Evolutionary conservation across 2,797 vertebrate species (phyloP).

Genomic region (Euphonia xanthogaster): DNA sequence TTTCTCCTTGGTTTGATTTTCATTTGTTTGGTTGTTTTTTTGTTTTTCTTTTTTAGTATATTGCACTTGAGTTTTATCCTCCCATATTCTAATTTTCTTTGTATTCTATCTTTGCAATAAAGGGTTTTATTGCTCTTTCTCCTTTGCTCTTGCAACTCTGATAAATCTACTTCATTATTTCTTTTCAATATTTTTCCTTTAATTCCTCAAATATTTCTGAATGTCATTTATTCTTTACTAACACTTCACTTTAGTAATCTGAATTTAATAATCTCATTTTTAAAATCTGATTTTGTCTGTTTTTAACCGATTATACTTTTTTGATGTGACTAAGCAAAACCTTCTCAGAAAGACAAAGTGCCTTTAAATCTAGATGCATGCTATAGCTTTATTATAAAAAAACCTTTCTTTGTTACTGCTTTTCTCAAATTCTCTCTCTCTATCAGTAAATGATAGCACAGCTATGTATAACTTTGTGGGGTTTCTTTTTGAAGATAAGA

Average conservation of each 20-base stretch:
- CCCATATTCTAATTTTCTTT: neutral
- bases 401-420: neutral
- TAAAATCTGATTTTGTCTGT: neutral
- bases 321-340: neutral
- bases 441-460: neutral
- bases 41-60: neutral
- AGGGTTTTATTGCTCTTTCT: neutral
- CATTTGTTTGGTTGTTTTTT: neutral
- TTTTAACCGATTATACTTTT: neutral
- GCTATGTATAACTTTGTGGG: fast-evolving
- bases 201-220: neutral
- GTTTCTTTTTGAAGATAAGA: neutral
- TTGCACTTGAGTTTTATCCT: neutral
- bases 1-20: neutral
- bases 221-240: neutral
- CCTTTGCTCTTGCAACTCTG: neutral
- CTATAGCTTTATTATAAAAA: neutral
- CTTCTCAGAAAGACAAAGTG: neutral
- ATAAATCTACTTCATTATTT: neutral
- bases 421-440: neutral
- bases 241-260: neutral
- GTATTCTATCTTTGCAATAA: neutral
- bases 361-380: neutral
- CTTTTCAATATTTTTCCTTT: neutral
- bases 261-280: neutral